Percentiles rank a stretch among this genome's conserved stretches.
These are phyloP conservation scores for Corythaixoides concolor DNA, from an alignment of 2,113 vertebrate species.

Conservation along the genomic window DNA sequence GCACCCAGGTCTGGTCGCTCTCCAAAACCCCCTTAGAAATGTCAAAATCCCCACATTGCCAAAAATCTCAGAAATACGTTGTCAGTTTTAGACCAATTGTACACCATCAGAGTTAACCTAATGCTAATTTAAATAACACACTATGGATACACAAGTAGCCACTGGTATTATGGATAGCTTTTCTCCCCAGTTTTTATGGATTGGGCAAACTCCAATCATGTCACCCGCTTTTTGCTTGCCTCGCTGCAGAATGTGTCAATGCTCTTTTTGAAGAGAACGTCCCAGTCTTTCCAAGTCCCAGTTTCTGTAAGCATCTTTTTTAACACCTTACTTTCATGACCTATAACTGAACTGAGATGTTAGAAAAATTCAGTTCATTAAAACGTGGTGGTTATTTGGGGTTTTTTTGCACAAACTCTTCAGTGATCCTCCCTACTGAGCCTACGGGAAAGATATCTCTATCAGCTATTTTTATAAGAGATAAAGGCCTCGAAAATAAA, in stretches of 20 bases:
- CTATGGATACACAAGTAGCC: neutral
- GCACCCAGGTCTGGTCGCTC: neutral
- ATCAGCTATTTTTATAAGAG: neutral
- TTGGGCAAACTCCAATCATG: neutral
- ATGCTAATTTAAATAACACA: rapidly evolving
- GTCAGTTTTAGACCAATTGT: neutral
- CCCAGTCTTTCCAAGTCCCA: neutral
- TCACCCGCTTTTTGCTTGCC: neutral
- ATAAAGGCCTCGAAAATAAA: neutral
- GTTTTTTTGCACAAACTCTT: neutral
- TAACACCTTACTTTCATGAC: neutral
- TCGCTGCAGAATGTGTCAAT: neutral
- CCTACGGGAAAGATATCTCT: neutral
- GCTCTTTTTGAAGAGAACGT: neutral
- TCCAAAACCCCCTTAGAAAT: neutral
- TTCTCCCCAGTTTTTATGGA: neutral
- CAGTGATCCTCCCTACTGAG: neutral
- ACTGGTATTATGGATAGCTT: rapidly evolving
- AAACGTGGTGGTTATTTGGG: neutral
- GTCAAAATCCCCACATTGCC: neutral
- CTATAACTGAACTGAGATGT: neutral
- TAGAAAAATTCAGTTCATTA: neutral
- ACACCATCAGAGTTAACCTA: neutral
- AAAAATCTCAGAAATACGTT: rapidly evolving
- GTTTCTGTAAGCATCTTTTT: neutral